Evolutionary conservation across 1,140 invertebrate genomes (phyloP).

Genomic region (Acyrthosiphon pisum): DNA sequence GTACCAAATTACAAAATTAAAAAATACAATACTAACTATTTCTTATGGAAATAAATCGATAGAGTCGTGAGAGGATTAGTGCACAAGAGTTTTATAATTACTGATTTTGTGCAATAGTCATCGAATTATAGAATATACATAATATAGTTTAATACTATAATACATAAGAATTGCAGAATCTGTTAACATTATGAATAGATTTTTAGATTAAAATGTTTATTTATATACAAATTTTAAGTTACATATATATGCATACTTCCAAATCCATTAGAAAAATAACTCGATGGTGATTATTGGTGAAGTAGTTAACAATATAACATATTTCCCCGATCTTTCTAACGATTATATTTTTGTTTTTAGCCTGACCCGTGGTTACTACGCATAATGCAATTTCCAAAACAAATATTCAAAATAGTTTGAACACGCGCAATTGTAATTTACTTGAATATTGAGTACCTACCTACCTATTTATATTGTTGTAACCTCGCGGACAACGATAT

Average conservation of each 20-base stretch:
- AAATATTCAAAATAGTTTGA: not conserved
- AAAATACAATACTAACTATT: no score
- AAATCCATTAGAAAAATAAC: not conserved
- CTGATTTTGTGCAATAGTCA: no score
- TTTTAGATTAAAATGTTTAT: not conserved
- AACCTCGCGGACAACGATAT: not conserved
- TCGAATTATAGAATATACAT: no score
- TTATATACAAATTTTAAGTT: not conserved
- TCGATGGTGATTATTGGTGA: not conserved
- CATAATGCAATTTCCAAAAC: not conserved
- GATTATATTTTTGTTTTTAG: constrained; percentile 3
- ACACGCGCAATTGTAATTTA: constrained; percentile 36
- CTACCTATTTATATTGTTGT: not conserved
- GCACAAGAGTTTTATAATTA: no score
- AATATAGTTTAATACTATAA: no score
- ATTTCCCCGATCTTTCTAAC: not conserved
- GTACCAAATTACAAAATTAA: no score
- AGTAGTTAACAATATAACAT: not conserved
- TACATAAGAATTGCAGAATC: no score
- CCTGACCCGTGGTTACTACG: not conserved
- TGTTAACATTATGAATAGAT: no score
- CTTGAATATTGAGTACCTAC: not conserved
- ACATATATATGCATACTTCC: not conserved
- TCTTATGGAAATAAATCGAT: no score
- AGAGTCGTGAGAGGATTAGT: no score